Base-by-base conservation (phyloP, 2,797 vertebrate species). In the Alfaro cultratus region DNA sequence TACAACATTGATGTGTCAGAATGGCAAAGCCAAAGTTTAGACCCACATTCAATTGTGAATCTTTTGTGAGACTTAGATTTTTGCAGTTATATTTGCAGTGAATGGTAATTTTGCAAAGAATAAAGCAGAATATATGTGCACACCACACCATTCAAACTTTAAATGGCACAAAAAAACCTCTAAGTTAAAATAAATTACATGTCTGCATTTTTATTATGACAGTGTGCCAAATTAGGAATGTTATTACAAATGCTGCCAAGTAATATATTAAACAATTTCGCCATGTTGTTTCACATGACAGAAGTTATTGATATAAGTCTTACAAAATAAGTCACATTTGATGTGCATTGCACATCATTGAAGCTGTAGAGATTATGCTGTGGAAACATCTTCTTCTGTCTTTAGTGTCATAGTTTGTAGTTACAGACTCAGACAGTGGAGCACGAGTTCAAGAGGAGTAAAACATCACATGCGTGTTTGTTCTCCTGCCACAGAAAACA, bases 401-500 rank as follows among this genome's bases (percentile, higher is more conserved):
- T 21, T 68, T 68, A 36, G 62, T 39, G 16, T 41, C 23, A 13
- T 41, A 41, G 64, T 39, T 18, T 80, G 49, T n/a, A 70, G 34
- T 77, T 57, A 7, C 0, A 46, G 43, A 36, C 43, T 55, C 76
- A 77, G 39, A 51, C 73, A 60, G 47, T 46, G 53, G 62, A 75
- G 68, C 15, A n/a, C 26, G 72, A 76, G 76, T 78, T 82, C 29
- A 83, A 71, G 51, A 84, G 75, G 51, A 81, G 64, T 75, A 55
- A 73, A 73, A 77, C 71, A 82, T 78, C 64, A 77, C 21, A 78
- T 76, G 47, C 46, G 62, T 67, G 70, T 78, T 74, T 83, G 71
- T 84, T 80, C 73, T 82, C 75, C 29, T 71, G 51, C 55, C 43
- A 67, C 47, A 73, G 72, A 68, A 86, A 83, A 80, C 73, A 78